Conservation (phyloP, 2,888 invertebrate species). For the Marronus borbonicus region DNA sequence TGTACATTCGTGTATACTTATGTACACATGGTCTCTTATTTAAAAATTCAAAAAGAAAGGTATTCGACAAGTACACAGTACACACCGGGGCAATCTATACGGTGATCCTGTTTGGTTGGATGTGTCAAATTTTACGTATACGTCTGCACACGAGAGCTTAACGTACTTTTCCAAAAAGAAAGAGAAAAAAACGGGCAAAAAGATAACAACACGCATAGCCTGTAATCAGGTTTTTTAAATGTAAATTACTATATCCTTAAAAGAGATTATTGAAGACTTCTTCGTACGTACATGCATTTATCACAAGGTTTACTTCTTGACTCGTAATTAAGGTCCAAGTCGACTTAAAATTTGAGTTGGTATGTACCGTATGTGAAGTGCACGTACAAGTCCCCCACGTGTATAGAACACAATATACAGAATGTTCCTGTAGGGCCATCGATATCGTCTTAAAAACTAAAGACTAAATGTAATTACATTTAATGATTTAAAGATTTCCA, state of each 20-base stretch:
- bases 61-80: background rate
- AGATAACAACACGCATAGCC: slow-evolving; percentile 1
- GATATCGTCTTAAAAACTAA: too few relatives aligned
- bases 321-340: slow-evolving; percentile 6
- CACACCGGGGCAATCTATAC: background rate
- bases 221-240: slow-evolving; percentile 50
- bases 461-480: too few relatives aligned
- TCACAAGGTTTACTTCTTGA: slow-evolving; percentile 9
- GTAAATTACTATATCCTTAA: slow-evolving; percentile 48
- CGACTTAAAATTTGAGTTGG: slow-evolving; percentile 4
- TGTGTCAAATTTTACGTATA: slow-evolving; percentile 18
- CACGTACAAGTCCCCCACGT: background rate
- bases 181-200: background rate
- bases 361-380: background rate
- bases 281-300: background rate
- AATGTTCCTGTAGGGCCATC: background rate
- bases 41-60: background rate
- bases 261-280: slow-evolving; percentile 44
- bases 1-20: background rate
- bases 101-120: slow-evolving; percentile 11
- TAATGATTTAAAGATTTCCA: too few relatives aligned
- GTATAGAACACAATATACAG: background rate
- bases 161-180: background rate
- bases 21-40: background rate
- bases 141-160: background rate